Evolutionary conservation across 1,140 invertebrate species (phyloP), one percentile per base, ranked within the genome.

Genomic region (Lucilia cuprina): DNA sequence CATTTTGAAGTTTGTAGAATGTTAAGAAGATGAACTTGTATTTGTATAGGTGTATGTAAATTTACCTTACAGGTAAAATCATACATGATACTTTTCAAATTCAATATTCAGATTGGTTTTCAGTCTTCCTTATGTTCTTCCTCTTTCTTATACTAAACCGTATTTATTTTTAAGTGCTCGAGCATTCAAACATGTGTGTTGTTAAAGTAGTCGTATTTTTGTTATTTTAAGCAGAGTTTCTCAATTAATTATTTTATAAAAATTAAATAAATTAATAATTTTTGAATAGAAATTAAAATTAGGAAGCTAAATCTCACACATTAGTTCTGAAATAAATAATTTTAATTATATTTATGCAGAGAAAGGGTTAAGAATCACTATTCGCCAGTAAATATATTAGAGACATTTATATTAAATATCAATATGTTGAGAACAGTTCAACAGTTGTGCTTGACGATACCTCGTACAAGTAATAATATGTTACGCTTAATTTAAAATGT

Each of bases 91-190:
- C 65, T 70, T 70, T 21, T 25, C 47, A 10, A 80, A 50, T 80
- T 80, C 77, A 80, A 80, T 80, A 80, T 80, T 49, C 77, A 49
- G n/a, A 80, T 80, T 80, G 77, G n/a, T 49, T 80, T 80, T 80
- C 13, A 9, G 34, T 41, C 35, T n/a, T 30, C 34, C n/a, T n/a
- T 60, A n/a, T n/a, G 5, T n/a, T 60, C 55, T 70, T 70, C 65
- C n/a, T 21, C 9, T 25, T 25, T 21, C n/a, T 21, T 70, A 19
- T 7, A 25, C 65, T 21, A 70, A 70, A 70, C 25, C 65, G 65
- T n/a, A 70, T 70, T 70, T 21, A 25, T 70, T 70, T 60, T 70
- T 25, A 70, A 70, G 65, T 70, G 65, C 65, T 21, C 1, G 19
- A 60, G n/a, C 55, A 60, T 60, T 17, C 55, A 60, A 60, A 60